Base-by-base conservation (phyloP, 2,888 invertebrate species). In the Andricus quercusramuli region DNA sequence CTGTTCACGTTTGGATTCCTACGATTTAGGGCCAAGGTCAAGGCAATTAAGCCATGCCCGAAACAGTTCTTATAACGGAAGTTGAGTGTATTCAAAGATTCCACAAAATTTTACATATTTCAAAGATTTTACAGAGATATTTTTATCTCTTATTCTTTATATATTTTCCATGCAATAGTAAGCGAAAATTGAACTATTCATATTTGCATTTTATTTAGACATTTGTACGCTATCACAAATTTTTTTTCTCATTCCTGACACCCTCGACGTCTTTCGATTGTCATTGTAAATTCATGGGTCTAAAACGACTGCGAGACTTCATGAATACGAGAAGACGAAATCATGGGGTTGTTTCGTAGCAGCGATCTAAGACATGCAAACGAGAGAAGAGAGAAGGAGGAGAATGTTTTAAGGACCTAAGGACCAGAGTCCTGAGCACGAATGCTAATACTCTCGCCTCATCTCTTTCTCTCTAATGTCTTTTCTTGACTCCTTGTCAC, bases 301-400 rank as follows among this genome's bases (percentile, higher is more conserved):
- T 78, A 79, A 80, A 85, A 84, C 85, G 85, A 86, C 83, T 67
- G 62, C 64, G 44, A 80, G 74, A 78, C 82, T 89, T 90, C 90
- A 90, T 90, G 90, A 90, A 89, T 89, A 89, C 82, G 81, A 84
- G 68, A 81, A 80, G 87, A 83, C 83, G 86, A 88, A 88, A 88
- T 87, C 87, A 86, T 86, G 87, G 88, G 90, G 87, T 84, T 84
- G 86, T 85, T 84, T 85, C 79, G 84, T 84, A 81, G 79, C 84
- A 82, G 85, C 82, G n/a, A 82, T 83, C 85, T 88, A 88, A 88
- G 88, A 89, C 83, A 85, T 67, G 70, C 78, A 68, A 83, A 80
- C 80, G 80, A 59, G 79, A 82, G 85, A 80, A 82, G 78, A n/a
- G 66, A 78, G 82, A 77, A 78, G 79, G 59, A 62, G 78, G 62